phyloP scores from a whole-genome alignment of 2,113 vertebrate genomes.

The Festucalex cinctus region DNA sequence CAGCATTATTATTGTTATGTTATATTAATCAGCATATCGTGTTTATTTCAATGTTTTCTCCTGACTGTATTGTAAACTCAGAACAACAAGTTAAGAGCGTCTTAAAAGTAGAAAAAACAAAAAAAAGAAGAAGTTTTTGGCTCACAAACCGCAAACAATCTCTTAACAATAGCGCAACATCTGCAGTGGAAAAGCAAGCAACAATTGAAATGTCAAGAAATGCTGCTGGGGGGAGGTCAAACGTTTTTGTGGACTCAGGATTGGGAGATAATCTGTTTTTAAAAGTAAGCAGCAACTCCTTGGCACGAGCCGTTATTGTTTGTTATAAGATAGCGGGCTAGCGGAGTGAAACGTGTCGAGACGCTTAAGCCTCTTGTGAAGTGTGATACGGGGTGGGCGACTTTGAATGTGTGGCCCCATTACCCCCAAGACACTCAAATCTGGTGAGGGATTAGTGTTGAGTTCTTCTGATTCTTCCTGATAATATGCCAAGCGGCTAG shows the following conservation, averaged over 20 bases:
- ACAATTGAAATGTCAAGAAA: not conserved
- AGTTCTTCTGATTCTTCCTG: slow-evolving; percentile 56
- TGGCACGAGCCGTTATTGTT: slow-evolving; percentile 49
- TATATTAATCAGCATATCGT: no score
- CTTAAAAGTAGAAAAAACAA: no score
- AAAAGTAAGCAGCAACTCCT: slow-evolving; percentile 37
- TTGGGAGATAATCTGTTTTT: slow-evolving; percentile 28
- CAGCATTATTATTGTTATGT: no score
- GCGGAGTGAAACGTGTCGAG: slow-evolving; percentile 47
- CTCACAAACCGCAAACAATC: slow-evolving; percentile 53
- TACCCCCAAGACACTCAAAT: slow-evolving; percentile 58
- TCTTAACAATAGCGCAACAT: slow-evolving; percentile 46
- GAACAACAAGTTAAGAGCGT: no score
- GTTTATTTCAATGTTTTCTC: no score
- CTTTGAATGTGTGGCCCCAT: slow-evolving; percentile 63
- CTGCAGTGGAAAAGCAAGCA: slow-evolving; percentile 12
- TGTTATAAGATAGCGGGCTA: slow-evolving; percentile 42
- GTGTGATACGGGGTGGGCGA: slow-evolving; percentile 45
- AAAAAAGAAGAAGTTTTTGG: slow-evolving; percentile 21
- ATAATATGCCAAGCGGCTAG: slow-evolving; percentile 52
- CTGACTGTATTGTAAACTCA: no score
- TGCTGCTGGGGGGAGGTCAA: slow-evolving; percentile 20
- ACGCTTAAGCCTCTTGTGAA: slow-evolving; percentile 56
- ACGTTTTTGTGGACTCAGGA: slow-evolving; percentile 18
- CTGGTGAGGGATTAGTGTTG: slow-evolving; percentile 59